phyloP scores from a whole-genome alignment of 2,888 invertebrate species.

The Tromatobia lineatoria region DNA sequence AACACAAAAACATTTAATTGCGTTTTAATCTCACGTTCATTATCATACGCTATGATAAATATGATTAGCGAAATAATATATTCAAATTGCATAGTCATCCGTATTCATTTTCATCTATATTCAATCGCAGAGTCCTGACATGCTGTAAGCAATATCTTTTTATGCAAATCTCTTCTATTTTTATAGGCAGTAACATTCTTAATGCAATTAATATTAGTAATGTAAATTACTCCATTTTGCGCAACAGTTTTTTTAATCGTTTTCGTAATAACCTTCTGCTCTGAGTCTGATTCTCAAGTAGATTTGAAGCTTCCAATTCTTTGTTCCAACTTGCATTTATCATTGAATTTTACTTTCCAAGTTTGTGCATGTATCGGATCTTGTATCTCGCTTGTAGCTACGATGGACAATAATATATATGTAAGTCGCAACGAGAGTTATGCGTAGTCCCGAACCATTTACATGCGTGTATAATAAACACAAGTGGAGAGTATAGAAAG shows the following conservation, averaged over 20 bases:
- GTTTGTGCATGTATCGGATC: background rate
- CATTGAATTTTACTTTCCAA: background rate
- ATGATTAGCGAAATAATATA: background rate
- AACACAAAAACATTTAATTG: background rate
- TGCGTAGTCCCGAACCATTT: conserved; percentile 57
- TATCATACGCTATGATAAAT: background rate
- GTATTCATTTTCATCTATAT: conserved; percentile 15
- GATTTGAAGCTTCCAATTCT: background rate
- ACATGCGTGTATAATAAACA: conserved; percentile 47
- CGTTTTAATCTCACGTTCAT: background rate
- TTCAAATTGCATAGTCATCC: background rate
- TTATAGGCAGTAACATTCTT: background rate
- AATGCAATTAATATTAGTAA: background rate
- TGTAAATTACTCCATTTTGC: background rate
- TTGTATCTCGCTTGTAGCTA: conserved; percentile 6
- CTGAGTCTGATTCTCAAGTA: background rate
- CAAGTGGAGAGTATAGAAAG: conserved; percentile 40
- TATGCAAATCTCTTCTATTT: background rate
- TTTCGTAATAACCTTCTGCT: background rate
- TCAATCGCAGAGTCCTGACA: background rate
- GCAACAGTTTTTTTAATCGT: background rate
- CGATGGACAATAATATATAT: background rate
- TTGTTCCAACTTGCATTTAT: background rate
- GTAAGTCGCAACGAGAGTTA: conserved; percentile 43
- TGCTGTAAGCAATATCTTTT: background rate